Evolutionary conservation across 2,113 vertebrate species (phyloP), one percentile per base, ranked within the genome.

Genomic region (Ivindomyrus marchei): DNA sequence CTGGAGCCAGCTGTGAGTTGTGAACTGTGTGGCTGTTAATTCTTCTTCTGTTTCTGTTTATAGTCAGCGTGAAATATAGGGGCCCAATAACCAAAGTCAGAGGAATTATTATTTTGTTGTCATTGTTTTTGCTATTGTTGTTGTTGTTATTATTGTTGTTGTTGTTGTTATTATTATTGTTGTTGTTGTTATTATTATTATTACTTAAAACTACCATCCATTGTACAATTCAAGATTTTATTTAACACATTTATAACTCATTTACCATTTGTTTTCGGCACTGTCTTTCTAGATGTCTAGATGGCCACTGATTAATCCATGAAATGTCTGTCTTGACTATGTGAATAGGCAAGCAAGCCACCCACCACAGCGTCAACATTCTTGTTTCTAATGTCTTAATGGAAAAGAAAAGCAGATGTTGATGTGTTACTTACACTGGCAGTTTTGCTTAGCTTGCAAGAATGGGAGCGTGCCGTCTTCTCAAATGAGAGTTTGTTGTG

Each of bases 1-100:
- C 96, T 99, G 91, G 97, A 99, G 91, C 96, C 98, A 39, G 97
- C 98, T 92, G 98, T 99, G 93, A 95, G 97, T 95, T 7, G 88
- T 56, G 42, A 1, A 8, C 46, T 46, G 6, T n/a, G 62, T 70
- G 3, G 45, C 83, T 5, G 8, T 27, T 85, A 10, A 85, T 66
- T 70, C 3, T 66, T 24, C 53, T n/a, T 27, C 27, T 70, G 3
- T 31, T 31, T 66, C 9, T 66, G 62, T 70, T 70, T 31, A 70
- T 27, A 70, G n/a, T 66, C 62, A 27, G n/a, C 31, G 62, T 70
- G 62, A 31, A 31, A 70, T 70, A 31, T 31, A 31, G 3, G 62
- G 62, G n/a, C 8, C 58, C 58, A n/a, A 52, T 10, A 62, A 27
- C 58, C 8, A 3, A 27, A 66, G 6, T 58, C 53, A 24, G 58